Evolutionary conservation across 2,113 vertebrate species (phyloP), one percentile per base, ranked within the genome.

Genomic region (Campylomormyrus numenius): DNA sequence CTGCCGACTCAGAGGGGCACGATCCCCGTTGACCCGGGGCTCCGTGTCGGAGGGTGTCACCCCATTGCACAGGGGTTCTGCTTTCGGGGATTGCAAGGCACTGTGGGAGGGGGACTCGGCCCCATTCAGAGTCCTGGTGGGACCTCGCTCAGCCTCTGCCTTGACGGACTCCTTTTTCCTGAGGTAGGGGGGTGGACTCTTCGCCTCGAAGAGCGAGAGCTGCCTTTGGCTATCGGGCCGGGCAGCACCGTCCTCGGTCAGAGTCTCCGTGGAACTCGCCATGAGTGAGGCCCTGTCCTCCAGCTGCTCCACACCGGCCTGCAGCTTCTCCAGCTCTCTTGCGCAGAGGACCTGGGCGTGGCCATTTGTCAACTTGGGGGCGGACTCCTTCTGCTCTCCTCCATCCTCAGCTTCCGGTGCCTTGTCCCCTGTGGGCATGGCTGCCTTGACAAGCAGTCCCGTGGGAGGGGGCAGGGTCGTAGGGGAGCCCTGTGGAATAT

Each of bases 251-350:
- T 94, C 96, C 91, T 98, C 98, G 0, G 95, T 97, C 91, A 98
- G 93, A 90, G 96, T 96, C 94, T 98, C 97, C 0, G 97, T 96
- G 74, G 97, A 98, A 88, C 96, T 97, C 66, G 97, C 97, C 50
- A 95, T 91, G 19, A 95, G 93, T 48, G 97, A 96, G 80, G 93
- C 92, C 90, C 94, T 94, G 53, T 94, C 95, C 91, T 97, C 96
- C 0, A 90, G 88, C 1, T 83, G 92, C 89, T 94, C 94, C 89
- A 90, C 90, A 66, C 90, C 85, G n/a, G 88, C 31, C 24, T 85
- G 91, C 3, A 6, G 90, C 77, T 92, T 90, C 83, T 53, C 89
- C 19, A 21, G 70, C n/a, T 92, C 92, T 39, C 92, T 90, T 17
- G 91, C 88, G 11, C 90, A 89, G 24, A 42, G 39, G 80, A 24